Evolutionary conservation across 1,140 invertebrate genomes (phyloP).

Genomic region (Macrotrachela quadricornifera): DNA sequence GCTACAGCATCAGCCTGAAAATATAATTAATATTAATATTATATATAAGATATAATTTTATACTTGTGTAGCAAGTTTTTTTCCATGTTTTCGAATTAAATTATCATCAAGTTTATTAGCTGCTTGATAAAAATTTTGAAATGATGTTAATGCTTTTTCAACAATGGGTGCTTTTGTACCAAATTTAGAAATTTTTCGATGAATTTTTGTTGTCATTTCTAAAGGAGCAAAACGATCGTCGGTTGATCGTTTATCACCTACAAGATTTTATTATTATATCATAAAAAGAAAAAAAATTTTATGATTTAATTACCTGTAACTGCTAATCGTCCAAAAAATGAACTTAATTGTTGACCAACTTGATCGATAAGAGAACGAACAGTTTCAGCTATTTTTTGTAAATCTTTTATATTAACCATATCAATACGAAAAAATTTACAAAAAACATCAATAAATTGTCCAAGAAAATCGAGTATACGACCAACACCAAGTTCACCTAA

Average conservation of each 20-base stretch:
- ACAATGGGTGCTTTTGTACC: slow-evolving; percentile 3
- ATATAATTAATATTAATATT: too few species aligned
- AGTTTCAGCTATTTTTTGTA: neutral
- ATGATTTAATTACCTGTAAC: neutral
- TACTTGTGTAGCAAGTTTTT: too few species aligned
- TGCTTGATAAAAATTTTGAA: slow-evolving; percentile 2
- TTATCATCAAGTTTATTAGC: slow-evolving; percentile 7
- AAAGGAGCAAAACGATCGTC: neutral
- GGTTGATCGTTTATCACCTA: too few species aligned
- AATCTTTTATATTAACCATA: neutral
- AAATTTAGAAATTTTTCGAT: slow-evolving; percentile 4
- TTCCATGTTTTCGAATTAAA: neutral
- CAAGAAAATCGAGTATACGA: slow-evolving; percentile 2
- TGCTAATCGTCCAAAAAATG: neutral
- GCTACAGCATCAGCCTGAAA: too few species aligned
- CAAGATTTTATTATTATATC: too few species aligned
- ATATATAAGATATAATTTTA: too few species aligned
- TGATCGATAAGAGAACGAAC: neutral
- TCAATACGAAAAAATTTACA: slow-evolving; percentile 7
- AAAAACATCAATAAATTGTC: slow-evolving; percentile 5
- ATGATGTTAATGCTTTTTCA: slow-evolving; percentile 1
- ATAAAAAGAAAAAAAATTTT: neutral
- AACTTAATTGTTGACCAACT: neutral
- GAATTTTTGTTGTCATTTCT: neutral
- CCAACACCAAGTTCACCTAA: slow-evolving; percentile 4